Evolutionary conservation across 2,797 vertebrate species (phyloP).

Genomic region (Adrianichthys oophorus): DNA sequence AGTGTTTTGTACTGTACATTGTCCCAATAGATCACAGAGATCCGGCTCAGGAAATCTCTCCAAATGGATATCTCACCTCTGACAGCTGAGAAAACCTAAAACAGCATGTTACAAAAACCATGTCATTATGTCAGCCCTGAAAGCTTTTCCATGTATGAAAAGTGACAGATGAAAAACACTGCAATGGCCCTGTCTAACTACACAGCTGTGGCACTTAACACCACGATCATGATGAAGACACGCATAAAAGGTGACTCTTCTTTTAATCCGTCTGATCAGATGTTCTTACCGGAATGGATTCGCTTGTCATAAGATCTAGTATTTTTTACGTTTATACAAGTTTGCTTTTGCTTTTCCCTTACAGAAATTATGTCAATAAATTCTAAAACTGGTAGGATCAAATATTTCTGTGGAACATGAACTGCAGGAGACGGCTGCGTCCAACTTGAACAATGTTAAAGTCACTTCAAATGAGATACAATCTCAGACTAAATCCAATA

Average conservation of each 20-base stretch:
- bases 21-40: not conserved
- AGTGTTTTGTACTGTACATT: too few relatives aligned
- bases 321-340: not conserved
- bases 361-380: too few relatives aligned
- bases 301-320: not conserved
- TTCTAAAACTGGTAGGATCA: too few relatives aligned
- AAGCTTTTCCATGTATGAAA: constrained; percentile 31
- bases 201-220: constrained; percentile 8
- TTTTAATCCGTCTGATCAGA: not conserved
- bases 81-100: constrained; percentile 7
- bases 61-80: constrained; percentile 13
- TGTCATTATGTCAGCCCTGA: constrained; percentile 17
- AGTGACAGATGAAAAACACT: constrained; percentile 17
- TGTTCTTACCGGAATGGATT: not conserved
- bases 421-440: too few relatives aligned
- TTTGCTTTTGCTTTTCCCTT: not conserved
- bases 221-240: constrained; percentile 3
- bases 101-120: constrained; percentile 9
- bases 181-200: constrained; percentile 1
- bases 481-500: too few relatives aligned
- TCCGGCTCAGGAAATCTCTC: not conserved
- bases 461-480: too few relatives aligned
- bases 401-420: too few relatives aligned
- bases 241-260: not conserved
- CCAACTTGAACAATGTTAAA: too few relatives aligned